A percentile compares a stretch with the other conserved stretches of the same genome.
phyloP scores from a whole-genome alignment of 2,797 vertebrate genomes.

The Geotrypetes seraphini region DNA sequence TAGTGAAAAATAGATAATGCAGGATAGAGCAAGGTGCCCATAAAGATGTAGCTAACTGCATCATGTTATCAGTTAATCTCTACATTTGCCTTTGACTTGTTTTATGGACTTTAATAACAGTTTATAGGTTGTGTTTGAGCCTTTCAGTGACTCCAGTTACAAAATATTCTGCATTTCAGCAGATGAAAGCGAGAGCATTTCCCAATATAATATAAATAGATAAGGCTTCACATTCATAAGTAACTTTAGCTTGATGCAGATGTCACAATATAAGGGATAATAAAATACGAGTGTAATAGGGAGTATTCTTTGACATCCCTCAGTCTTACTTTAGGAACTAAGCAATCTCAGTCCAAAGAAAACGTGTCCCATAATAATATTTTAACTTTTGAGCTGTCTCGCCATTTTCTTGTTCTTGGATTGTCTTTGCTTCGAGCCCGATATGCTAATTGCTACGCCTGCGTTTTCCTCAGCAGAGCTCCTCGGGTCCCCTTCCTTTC shows the following conservation, averaged over 20 bases:
- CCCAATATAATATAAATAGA: too few species aligned
- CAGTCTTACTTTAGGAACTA: conserved; percentile 25
- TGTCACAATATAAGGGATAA: not conserved
- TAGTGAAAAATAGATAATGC: too few species aligned
- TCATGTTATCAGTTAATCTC: too few species aligned
- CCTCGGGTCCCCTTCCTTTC: conserved; percentile 16
- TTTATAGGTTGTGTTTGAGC: too few species aligned
- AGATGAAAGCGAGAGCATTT: too few species aligned
- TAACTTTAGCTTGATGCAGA: not conserved
- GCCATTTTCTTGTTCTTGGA: conserved; percentile 27
- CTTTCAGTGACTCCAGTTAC: too few species aligned
- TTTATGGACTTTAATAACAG: too few species aligned
- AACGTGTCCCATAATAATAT: conserved; percentile 27
- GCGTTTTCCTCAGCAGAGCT: conserved; percentile 18
- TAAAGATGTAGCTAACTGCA: too few species aligned
- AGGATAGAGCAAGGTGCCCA: too few species aligned
- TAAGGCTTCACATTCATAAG: too few species aligned
- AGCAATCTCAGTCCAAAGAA: conserved; percentile 36
- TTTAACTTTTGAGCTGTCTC: conserved; percentile 36
- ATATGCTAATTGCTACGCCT: conserved; percentile 40
- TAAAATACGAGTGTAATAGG: conserved; percentile 28
- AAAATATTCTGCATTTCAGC: too few species aligned
- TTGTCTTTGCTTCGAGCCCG: conserved; percentile 38
- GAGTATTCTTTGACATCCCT: conserved; percentile 24
- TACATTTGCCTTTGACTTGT: too few species aligned